Conservation (phyloP, 2,888 invertebrate species). For the Pharmacophagus antenor region DNA sequence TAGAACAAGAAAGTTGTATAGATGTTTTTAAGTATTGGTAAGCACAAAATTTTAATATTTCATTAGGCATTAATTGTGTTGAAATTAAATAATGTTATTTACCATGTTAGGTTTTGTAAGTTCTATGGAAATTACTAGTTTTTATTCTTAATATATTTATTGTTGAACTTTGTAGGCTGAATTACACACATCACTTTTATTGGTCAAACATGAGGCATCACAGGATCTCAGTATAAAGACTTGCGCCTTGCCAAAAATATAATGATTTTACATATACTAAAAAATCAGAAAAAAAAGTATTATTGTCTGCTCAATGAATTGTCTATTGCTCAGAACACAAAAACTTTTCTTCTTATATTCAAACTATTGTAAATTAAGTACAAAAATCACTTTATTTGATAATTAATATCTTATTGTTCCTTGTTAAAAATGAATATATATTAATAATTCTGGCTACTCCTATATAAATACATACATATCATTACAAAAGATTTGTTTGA, state of each 20-base stretch:
- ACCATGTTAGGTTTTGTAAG: conserved; percentile 20
- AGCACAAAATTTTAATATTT: conserved; percentile 20
- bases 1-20: conserved; percentile 1
- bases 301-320: conserved; percentile 38
- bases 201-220: conserved; percentile 63
- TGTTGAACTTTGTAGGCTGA: conserved; percentile 40
- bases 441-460: too few relatives aligned
- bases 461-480: not conserved
- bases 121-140: conserved; percentile 35
- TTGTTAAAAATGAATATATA: too few relatives aligned
- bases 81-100: conserved; percentile 21
- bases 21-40: conserved; percentile 23
- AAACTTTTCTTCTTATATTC: conserved; percentile 21
- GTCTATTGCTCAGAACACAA: conserved; percentile 50
- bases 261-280: conserved; percentile 31
- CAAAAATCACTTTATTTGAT: not conserved
- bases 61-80: conserved; percentile 14
- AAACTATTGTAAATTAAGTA: not conserved
- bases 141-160: conserved; percentile 44
- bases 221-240: conserved; percentile 72
- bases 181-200: conserved; percentile 58
- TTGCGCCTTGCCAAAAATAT: conserved; percentile 72
- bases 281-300: conserved; percentile 13
- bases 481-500: not conserved
- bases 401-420: conserved; percentile 1